phyloP scores from a whole-genome alignment of 2,797 vertebrate species.

The Gadopsis marmoratus region DNA sequence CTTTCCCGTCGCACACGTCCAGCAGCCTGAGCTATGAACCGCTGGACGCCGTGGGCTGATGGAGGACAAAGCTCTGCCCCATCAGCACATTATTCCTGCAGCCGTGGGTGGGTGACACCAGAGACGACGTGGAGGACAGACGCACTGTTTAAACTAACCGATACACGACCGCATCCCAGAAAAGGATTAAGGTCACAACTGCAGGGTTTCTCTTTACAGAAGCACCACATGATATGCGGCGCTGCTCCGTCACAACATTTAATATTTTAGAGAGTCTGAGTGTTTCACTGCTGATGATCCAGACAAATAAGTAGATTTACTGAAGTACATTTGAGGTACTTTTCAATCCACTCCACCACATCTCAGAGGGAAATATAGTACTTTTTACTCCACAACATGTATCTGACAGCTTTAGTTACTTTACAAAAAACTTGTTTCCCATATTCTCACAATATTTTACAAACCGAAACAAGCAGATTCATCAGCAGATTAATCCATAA shows the following conservation, averaged over 20 bases:
- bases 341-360: no score
- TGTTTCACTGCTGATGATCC: not conserved
- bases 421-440: no score
- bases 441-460: no score
- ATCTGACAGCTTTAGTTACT: no score
- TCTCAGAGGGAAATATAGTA: no score
- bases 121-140: slow-evolving; percentile 34
- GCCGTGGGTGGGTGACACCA: slow-evolving; percentile 30
- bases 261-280: not conserved
- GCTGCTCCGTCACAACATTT: not conserved
- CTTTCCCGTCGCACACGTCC: not conserved
- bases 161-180: not conserved
- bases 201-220: not conserved
- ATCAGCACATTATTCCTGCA: slow-evolving; percentile 18
- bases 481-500: no score
- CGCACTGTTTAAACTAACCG: not conserved
- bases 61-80: slow-evolving; percentile 38
- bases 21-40: not conserved
- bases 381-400: no score
- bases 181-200: not conserved
- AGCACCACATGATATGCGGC: not conserved
- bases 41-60: not conserved
- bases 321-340: no score
- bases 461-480: no score
- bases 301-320: no score